phyloP scores from a whole-genome alignment of 1,140 invertebrate species.

The Wasmannia auropunctata region DNA sequence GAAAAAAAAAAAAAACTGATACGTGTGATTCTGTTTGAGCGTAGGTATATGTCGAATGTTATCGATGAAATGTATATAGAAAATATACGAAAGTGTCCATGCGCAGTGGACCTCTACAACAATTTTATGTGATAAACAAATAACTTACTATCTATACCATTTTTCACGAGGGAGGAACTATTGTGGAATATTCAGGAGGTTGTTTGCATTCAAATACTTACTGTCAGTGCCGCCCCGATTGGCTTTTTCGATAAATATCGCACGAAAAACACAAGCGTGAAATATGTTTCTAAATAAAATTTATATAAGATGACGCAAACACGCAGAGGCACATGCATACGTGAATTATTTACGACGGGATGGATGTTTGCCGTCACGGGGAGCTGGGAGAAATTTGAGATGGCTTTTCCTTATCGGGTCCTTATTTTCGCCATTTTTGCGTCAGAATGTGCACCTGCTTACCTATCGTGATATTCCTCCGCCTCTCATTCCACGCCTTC shows the following conservation, averaged over 20 bases:
- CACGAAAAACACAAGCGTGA: not conserved
- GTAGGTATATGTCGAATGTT: slow-evolving; percentile 1
- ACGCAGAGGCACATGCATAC: not conserved
- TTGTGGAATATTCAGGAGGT: not conserved
- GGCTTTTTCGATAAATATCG: not conserved
- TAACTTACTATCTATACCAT: not conserved
- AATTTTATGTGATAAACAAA: slow-evolving; percentile 7
- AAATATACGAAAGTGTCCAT: not conserved
- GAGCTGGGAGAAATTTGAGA: slow-evolving; percentile 9
- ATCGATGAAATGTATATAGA: not conserved
- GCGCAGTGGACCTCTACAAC: not conserved
- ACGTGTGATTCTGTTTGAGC: slow-evolving; percentile 18
- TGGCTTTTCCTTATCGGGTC: slow-evolving; percentile 18
- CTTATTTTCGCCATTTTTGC: slow-evolving; percentile 19
- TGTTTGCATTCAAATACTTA: slow-evolving; percentile 5
- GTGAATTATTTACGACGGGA: slow-evolving; percentile 16
- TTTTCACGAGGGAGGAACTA: not conserved
- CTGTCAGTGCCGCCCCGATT: not conserved
- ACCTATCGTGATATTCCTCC: slow-evolving; percentile 58
- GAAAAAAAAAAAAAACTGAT: not conserved
- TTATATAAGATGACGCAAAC: not conserved
- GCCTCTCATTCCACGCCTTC: slow-evolving; percentile 1
- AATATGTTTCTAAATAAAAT: slow-evolving; percentile 5
- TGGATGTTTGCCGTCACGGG: not conserved
- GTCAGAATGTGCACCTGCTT: slow-evolving; percentile 53